phyloP scores from a whole-genome alignment of 2,797 vertebrate genomes.

The Tapirus indicus region DNA sequence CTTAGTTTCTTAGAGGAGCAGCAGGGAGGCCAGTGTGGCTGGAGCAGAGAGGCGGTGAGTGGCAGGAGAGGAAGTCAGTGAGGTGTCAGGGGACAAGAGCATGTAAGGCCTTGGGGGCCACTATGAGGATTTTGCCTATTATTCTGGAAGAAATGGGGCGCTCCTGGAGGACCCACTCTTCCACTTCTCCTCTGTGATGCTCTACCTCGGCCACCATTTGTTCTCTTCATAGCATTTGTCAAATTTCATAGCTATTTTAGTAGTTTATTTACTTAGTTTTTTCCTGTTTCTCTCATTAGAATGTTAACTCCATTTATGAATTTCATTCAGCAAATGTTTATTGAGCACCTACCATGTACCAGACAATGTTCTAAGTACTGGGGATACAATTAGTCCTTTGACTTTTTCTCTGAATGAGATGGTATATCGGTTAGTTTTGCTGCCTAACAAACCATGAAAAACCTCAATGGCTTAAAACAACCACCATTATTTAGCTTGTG shows the following conservation, averaged over 20 bases:
- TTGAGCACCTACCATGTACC: not conserved
- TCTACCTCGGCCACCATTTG: not conserved
- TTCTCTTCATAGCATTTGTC: not conserved
- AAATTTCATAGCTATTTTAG: not conserved
- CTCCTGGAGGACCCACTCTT: not conserved
- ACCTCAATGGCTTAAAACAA: not conserved
- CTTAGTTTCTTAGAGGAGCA: not conserved
- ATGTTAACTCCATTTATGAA: not conserved
- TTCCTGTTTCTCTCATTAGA: not conserved
- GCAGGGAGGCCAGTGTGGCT: not conserved
- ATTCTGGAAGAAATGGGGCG: not conserved
- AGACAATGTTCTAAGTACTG: not conserved
- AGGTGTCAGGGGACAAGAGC: no score
- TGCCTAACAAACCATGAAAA: not conserved
- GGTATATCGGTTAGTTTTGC: not conserved
- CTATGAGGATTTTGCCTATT: not conserved
- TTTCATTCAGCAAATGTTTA: not conserved
- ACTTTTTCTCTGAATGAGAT: conserved; percentile 12
- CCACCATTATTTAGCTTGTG: not conserved
- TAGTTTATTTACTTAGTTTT: not conserved
- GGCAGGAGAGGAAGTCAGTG: no score
- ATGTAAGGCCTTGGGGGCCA: not conserved
- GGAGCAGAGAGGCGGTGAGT: not conserved
- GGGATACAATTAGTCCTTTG: not conserved
- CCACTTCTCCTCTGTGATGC: not conserved